These are phyloP conservation scores for Drosophila testacea DNA, from an alignment of 2,888 invertebrate genomes.

Conservation along the genomic window DNA sequence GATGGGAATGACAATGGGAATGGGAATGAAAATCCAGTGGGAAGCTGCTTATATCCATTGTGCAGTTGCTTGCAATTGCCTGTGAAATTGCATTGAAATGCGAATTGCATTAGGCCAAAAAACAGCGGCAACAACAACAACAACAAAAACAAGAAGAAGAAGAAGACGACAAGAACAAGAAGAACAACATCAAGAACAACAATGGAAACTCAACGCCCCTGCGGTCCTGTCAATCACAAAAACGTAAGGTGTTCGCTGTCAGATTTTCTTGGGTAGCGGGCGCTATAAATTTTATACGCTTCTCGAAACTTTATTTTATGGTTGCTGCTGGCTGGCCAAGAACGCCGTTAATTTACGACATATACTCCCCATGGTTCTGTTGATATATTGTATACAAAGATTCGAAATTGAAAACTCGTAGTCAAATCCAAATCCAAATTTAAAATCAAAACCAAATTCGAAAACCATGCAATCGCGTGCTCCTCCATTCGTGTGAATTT, in stretches of 20 bases:
- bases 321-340: conserved; percentile 47
- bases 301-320: conserved; percentile 79
- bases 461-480: conserved; percentile 16
- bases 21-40: conserved; percentile 20
- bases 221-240: conserved; percentile 79
- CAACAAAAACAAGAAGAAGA: conserved; percentile 4
- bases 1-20: conserved; percentile 13
- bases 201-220: conserved; percentile 51
- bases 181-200: conserved; percentile 16
- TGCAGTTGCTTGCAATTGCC: conserved; percentile 67
- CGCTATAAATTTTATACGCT: conserved; percentile 79
- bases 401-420: conserved; percentile 12
- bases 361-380: conserved; percentile 74
- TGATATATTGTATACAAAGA: conserved; percentile 62
- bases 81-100: conserved; percentile 75
- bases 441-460: conserved; percentile 4
- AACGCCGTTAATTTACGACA: conserved; percentile 81
- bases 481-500: conserved; percentile 66
- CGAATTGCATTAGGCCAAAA: conserved; percentile 73
- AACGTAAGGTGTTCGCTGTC: conserved; percentile 76
- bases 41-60: conserved; percentile 73
- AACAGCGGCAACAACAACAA: conserved; percentile 11
- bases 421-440: conserved; percentile 2
- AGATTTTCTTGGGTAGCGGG: conserved; percentile 67
- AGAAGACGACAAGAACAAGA: conserved; percentile 1